Conservation (phyloP, 2,888 invertebrate genomes). For the Idaea dimidiata region DNA sequence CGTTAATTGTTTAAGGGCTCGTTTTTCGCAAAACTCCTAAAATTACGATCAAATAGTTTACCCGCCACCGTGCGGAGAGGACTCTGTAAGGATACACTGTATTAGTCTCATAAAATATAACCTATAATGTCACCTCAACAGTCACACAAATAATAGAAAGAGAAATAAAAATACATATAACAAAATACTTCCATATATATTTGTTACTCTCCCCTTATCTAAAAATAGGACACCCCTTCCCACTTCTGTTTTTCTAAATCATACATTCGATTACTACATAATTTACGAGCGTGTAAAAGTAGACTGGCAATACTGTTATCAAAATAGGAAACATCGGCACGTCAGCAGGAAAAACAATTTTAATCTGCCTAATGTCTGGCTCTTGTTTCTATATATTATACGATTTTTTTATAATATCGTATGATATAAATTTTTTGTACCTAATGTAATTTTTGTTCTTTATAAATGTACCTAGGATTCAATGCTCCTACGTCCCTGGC, state of each 20-base stretch:
- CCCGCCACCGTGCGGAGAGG: too few species aligned
- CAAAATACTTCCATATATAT: not conserved
- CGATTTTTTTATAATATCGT: not conserved
- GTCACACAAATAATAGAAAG: not conserved
- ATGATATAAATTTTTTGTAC: too few species aligned
- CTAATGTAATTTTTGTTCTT: too few species aligned
- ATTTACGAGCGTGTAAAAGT: not conserved
- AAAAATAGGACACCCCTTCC: not conserved
- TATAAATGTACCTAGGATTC: too few species aligned
- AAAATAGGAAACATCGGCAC: conserved; percentile 49
- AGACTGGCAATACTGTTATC: conserved; percentile 48
- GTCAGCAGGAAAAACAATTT: conserved; percentile 67
- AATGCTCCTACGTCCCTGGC: too few species aligned
- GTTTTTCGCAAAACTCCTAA: too few species aligned
- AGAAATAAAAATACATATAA: not conserved
- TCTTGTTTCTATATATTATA: not conserved
- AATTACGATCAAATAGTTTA: too few species aligned
- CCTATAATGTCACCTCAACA: too few species aligned
- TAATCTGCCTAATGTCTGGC: conserved; percentile 61
- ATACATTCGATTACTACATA: not conserved
- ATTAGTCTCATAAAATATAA: too few species aligned
- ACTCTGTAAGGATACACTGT: too few species aligned
- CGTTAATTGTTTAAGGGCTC: too few species aligned
- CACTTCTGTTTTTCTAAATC: not conserved
- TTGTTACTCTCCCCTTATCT: not conserved